Evolutionary conservation across 2,888 invertebrate species (phyloP), one percentile per base, ranked within the genome.

Genomic region (Melikaiella ostensackeni): DNA sequence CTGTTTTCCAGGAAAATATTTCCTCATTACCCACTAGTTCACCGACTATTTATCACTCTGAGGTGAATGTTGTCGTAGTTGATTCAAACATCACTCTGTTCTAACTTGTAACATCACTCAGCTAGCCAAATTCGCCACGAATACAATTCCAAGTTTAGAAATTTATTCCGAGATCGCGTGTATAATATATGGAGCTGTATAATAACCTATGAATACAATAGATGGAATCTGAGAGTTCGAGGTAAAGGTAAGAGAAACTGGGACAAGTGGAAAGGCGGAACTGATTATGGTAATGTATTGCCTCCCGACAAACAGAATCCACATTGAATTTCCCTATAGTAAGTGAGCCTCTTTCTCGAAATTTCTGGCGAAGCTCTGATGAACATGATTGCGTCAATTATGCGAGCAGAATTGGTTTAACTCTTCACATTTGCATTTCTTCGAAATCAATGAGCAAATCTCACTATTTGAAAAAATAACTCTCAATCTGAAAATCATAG

Each of bases 211-310:
- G 64, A 42, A 64, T 42, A 64, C 64, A 64, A 42, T 38, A 64
- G 64, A 64, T 64, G 64, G 42, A 42, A 64, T 64, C 42, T 64
- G 24, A 24, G 42, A 64, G 64, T 64, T 64, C 13, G 42, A 24
- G 38, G 42, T 8, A 24, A 16, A 16, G 33, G 35, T 21, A 74
- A n/a, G 35, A 38, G 61, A 57, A 50, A 50, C 24, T 63, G 57
- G 64, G 24, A 74, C 27, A 42, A 42, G 38, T 42, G 64, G 64
- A 64, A 42, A 61, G 55, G 64, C 70, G 59, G 79, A 77, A 81
- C 82, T 84, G 82, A 84, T 85, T 84, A 84, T 82, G 80, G 76
- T 82, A 85, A 85, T 83, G 81, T 81, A 83, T 79, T 76, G 79
- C 81, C 63, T 27, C 55, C 55, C 76, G 79, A 80, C 74, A 83